A percentile compares a stretch with the other conserved stretches of the same genome.
These are phyloP conservation scores for Phenganax marumi DNA, from an alignment of 92 coral and sea anemone species.

Conservation along the genomic window DNA sequence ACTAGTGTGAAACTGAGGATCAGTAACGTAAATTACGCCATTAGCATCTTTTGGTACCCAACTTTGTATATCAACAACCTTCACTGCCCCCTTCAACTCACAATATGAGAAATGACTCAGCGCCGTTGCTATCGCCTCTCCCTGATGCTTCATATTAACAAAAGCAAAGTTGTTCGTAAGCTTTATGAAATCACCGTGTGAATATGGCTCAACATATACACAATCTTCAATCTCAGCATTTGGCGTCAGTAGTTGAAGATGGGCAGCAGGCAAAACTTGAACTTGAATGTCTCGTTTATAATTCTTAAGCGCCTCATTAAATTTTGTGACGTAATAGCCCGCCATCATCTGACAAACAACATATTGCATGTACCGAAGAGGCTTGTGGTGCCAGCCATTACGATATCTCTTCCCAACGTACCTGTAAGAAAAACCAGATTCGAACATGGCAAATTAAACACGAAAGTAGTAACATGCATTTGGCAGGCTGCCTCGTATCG, in stretches of 20 bases:
- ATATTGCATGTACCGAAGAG: conserved; percentile 32
- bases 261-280: conserved; percentile 34
- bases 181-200: conserved; percentile 31
- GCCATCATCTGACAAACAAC: conserved; percentile 45
- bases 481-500: too few species aligned
- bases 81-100: conserved; percentile 30
- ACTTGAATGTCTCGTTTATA: conserved; percentile 33
- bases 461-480: too few species aligned
- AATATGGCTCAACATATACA: conserved; percentile 32
- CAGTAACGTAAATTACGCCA: conserved; percentile 26
- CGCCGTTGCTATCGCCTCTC: conserved; percentile 16
- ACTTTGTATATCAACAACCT: conserved; percentile 33
- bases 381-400: conserved; percentile 21
- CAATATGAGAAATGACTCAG: conserved; percentile 30
- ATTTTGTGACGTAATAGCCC: conserved; percentile 35
- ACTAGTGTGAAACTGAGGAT: conserved; percentile 32
- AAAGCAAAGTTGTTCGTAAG: conserved; percentile 22
- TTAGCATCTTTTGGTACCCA: conserved; percentile 27
- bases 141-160: neutral
- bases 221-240: conserved; percentile 34
- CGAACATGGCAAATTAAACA: too few species aligned
- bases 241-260: conserved; percentile 33
- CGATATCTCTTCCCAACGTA: conserved; percentile 39
- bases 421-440: neutral
- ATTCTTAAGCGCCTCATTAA: conserved; percentile 35